These are phyloP conservation scores for Molorchus minor DNA, from an alignment of 2,888 invertebrate species.

Conservation along the genomic window DNA sequence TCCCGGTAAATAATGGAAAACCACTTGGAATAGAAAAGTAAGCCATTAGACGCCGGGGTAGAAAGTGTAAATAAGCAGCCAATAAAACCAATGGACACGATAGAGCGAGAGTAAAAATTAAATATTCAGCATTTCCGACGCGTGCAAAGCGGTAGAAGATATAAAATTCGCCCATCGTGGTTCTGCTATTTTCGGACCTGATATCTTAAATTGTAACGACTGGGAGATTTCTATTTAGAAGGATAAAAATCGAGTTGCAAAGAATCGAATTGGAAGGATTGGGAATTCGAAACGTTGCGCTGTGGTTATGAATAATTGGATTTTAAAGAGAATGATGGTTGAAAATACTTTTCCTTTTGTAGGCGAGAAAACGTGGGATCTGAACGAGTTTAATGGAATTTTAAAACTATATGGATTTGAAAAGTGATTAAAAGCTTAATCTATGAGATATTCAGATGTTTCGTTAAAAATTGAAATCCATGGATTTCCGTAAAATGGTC, in stretches of 20 bases:
- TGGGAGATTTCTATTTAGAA: conserved; percentile 16
- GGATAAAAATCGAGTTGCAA: conserved; percentile 19
- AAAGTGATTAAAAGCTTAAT: no score
- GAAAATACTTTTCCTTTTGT: no score
- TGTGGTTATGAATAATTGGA: no score
- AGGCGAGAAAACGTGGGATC: no score
- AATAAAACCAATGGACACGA: conserved; percentile 52
- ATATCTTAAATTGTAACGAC: conserved; percentile 25
- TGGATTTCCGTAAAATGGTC: no score
- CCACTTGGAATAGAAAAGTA: conserved; percentile 22
- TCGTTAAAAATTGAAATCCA: no score
- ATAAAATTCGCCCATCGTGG: conserved; percentile 19
- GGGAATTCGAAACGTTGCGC: no score
- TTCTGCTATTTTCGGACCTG: conserved; percentile 7
- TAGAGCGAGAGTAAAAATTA: conserved; percentile 50
- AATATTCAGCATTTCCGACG: conserved; percentile 46
- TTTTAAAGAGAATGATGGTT: no score
- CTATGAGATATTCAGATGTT: no score
- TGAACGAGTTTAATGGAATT: no score
- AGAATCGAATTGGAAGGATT: conserved; percentile 5
- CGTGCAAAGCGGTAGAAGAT: conserved; percentile 16
- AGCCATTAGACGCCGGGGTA: conserved; percentile 38
- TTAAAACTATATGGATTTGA: no score
- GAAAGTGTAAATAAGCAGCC: conserved; percentile 50
- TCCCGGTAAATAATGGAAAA: conserved; percentile 18